Base-by-base conservation (phyloP, 2,888 invertebrate species). In the Drosophila anceps region DNA sequence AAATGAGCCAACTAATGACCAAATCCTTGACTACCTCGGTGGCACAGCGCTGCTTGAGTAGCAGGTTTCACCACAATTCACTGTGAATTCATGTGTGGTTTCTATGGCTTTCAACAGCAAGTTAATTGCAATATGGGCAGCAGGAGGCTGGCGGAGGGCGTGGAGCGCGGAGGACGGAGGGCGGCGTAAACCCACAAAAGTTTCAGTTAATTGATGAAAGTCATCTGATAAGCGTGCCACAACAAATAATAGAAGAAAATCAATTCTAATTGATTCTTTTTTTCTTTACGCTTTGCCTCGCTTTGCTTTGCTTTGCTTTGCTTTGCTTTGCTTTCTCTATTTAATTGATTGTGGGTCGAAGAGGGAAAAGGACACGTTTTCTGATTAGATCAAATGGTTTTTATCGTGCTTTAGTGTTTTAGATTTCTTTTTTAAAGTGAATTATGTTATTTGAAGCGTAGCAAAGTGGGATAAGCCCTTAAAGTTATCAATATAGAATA, bases 1-100 rank as follows among this genome's bases (percentile, higher is more conserved):
- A 78, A 70, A 64, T 69, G 62, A 33, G 33, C 50, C 57, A 65
- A 63, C 44, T 68, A 79, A 77, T 77, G 57, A 62, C 29, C 80
- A 3, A 57, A 39, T 39, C 27, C 54, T 39, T 24, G 37, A 18
- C 54, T 54, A 27, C 29, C 54, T 54, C 54, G 37, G 12, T 6
- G 54, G 39, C 35, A n/a, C 27, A 37, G 18, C 4, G 53, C 6
- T 57, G 48, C 24, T 31, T 18, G 33, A 55, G 20, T 44, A 6
- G 43, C n/a, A 1, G 31, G 35, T 57, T 44, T 29, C 29, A 29
- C 48, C 48, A 29, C 72, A 62, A 69, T 61, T 63, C 58, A 31
- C 31, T 18, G 13, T 31, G 31, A 46, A 4, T 50, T 65, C 33
- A 12, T 31, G 53, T 51, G 24, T 46, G 62, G 44, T 33, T 62